Evolutionary conservation across 2,797 vertebrate genomes (phyloP).

Genomic region (Pipistrellus kuhlii): DNA sequence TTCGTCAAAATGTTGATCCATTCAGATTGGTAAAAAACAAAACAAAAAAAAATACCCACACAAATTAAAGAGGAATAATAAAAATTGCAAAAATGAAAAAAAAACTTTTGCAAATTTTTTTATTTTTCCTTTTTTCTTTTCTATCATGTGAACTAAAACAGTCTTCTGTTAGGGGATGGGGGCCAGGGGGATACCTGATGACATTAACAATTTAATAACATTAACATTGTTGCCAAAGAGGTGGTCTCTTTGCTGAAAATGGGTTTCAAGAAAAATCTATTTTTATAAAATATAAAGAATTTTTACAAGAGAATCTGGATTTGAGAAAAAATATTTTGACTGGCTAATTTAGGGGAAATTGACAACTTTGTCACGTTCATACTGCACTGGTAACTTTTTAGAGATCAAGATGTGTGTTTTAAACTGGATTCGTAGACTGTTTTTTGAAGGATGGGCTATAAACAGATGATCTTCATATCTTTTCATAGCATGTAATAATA

Average conservation of each 20-base stretch:
- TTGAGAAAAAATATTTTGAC: constrained; percentile 99
- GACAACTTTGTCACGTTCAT: constrained; percentile 99
- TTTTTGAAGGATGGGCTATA: constrained; percentile 99
- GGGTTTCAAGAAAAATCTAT: constrained; percentile 99
- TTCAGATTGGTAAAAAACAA: constrained; percentile 90
- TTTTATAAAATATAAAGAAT: constrained; percentile 99
- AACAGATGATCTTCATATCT: constrained; percentile 99
- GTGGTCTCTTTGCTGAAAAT: constrained; percentile 99
- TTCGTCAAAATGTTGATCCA: constrained; percentile 91
- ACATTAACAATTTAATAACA: constrained; percentile 97
- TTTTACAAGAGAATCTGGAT: constrained; percentile 99
- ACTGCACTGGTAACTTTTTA: constrained; percentile 99
- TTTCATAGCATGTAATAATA: constrained; percentile 99
- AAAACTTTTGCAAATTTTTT: constrained; percentile 91
- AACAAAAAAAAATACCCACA: constrained; percentile 83
- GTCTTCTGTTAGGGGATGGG: constrained; percentile 97
- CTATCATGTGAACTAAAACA: constrained; percentile 98
- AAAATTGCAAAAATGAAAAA: constrained; percentile 93
- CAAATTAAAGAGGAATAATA: constrained; percentile 93
- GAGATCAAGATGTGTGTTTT: constrained; percentile 99
- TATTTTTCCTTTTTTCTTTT: constrained; percentile 99
- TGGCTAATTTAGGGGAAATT: constrained; percentile 99
- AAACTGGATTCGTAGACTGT: constrained; percentile 97
- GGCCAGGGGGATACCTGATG: constrained; percentile 97
- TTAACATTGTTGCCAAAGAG: constrained; percentile 99